phyloP scores from a whole-genome alignment of 1,140 invertebrate species.

The Pseudomyrmex pallidus region DNA sequence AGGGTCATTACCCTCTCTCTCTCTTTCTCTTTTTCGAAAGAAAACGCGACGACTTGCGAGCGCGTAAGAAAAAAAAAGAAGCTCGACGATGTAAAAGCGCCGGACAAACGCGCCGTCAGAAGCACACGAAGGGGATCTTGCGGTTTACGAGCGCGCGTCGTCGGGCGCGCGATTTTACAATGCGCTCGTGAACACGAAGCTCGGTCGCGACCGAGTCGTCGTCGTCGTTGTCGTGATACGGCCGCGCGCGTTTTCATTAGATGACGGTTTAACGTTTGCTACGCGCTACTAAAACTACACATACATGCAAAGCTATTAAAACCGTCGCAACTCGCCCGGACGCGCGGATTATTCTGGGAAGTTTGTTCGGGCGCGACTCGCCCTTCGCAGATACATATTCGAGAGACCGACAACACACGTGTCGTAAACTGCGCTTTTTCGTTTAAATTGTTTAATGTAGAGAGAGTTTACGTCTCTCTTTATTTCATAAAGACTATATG shows the following conservation, averaged over 20 bases:
- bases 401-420: neutral
- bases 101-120: slow-evolving; percentile 21
- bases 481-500: neutral
- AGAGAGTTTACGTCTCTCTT: neutral
- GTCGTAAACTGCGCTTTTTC: neutral
- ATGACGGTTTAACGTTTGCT: slow-evolving; percentile 4
- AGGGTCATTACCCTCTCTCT: slow-evolving; percentile 2
- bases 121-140: neutral
- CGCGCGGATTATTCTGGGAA: neutral
- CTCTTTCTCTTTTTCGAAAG: slow-evolving; percentile 1
- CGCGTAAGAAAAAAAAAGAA: neutral
- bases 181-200: slow-evolving; percentile 24
- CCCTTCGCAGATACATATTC: too few species aligned
- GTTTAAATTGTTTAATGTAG: too few species aligned
- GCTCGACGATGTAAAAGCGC: slow-evolving; percentile 32
- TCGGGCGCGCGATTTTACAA: slow-evolving; percentile 1
- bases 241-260: neutral
- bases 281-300: neutral
- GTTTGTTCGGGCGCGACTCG: neutral
- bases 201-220: neutral
- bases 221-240: too few species aligned
- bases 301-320: neutral
- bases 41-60: neutral
- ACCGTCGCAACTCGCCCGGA: neutral
- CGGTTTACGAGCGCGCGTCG: slow-evolving; percentile 3